These are phyloP conservation scores for Zaprionus lachaisei DNA, from an alignment of 1,140 invertebrate genomes.

Conservation along the genomic window DNA sequence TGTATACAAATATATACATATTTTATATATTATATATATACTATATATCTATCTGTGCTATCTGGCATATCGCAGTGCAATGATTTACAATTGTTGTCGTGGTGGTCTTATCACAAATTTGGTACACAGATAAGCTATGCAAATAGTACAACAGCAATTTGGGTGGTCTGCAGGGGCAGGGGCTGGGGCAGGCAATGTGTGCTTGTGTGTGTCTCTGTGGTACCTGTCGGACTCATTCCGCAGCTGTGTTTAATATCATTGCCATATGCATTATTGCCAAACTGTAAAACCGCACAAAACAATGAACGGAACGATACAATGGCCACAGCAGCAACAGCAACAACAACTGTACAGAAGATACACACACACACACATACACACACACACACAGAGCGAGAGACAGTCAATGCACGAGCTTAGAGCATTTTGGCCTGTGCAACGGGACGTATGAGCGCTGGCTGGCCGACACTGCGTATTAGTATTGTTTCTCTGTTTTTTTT, in stretches of 20 bases:
- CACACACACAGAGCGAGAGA: background rate
- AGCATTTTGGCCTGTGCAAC: conserved; percentile 36
- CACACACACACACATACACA: conserved; percentile 1
- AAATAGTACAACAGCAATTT: background rate
- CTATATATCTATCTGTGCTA: background rate
- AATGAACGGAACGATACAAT: conserved; percentile 24
- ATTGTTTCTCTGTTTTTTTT: conserved; percentile 34
- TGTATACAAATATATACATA: background rate
- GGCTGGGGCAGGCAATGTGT: background rate
- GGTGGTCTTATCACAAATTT: background rate
- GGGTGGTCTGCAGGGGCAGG: background rate
- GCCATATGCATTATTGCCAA: conserved; percentile 46
- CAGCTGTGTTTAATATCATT: conserved; percentile 42
- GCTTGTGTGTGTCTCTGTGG: background rate
- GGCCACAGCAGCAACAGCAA: background rate
- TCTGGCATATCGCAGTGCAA: background rate
- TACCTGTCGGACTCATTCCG: conserved; percentile 24
- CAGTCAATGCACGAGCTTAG: background rate
- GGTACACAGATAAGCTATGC: background rate
- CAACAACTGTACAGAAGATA: conserved; percentile 19
- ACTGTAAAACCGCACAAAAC: conserved; percentile 41
- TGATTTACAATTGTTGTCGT: background rate
- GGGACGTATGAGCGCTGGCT: conserved; percentile 50
- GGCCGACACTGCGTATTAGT: conserved; percentile 25
- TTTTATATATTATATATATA: background rate